Base-by-base conservation (phyloP, 2,113 vertebrate genomes). In the Hippocampus zosterae region DNA sequence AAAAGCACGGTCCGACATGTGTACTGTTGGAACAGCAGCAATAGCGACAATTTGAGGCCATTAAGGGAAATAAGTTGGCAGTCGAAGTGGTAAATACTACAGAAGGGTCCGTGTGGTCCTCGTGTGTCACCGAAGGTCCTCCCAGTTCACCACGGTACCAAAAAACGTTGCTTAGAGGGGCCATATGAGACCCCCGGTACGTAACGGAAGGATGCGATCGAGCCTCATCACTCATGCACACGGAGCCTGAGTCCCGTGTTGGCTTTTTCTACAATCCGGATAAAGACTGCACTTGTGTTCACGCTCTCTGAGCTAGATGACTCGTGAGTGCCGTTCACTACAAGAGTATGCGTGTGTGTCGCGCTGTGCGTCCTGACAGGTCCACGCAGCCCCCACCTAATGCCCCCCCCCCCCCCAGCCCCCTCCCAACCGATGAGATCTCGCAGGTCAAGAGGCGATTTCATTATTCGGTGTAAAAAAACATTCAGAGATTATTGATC, bases 121-220 rank as follows among this genome's bases (percentile, higher is more conserved):
- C 46, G 9, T n/a, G 52, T 55, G 57, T 70, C 67, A 73, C 33
- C 18, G 15, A 61, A 48, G 46, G 48, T 29, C 66, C 23, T 65
- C 50, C 66, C 61, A 55, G 67, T 61, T 72, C 78, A 62, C 72
- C 78, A 62, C 72, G 4, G 69, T 71, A 76, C 75, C 76, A 78
- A 72, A 37, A 4, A 42, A 16, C 46, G 53, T 33, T 23, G 50
- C 48, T 37, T n/a, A 64, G 48, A 63, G 67, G 68, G 33, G 46
- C 71, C 68, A 78, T 72, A 74, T 68, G 80, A 74, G 77, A 72
- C 76, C 72, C 44, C 42, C 69, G 57, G 84, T 72, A 85, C 83
- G 85, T 78, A 88, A 88, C 81, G 87, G 85, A 75, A 80, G 80
- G 60, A 23, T 68, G 69, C 55, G 48, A 63, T 16, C 13, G 46